Percentiles rank a stretch among this genome's conserved stretches.
Evolutionary conservation across 2,888 invertebrate genomes (phyloP).

Genomic region (Eulithis prunata): DNA sequence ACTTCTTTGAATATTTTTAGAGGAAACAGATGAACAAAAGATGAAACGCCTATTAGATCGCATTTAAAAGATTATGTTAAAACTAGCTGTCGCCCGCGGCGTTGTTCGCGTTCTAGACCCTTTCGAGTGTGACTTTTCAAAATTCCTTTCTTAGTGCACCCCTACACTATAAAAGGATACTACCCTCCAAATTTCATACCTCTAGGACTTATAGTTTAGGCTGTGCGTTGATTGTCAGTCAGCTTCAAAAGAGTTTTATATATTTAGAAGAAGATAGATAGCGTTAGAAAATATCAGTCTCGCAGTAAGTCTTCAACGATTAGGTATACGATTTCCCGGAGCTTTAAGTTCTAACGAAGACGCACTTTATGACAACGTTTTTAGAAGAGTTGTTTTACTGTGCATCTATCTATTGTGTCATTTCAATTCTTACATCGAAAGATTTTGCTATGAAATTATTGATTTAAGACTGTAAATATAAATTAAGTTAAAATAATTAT

Average conservation of each 20-base stretch:
- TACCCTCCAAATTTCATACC: no score
- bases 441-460: conserved; percentile 34
- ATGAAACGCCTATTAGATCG: neutral
- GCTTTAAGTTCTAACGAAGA: conserved; percentile 27
- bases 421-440: conserved; percentile 33
- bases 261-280: neutral
- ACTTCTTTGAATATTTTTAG: no score
- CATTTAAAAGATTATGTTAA: conserved; percentile 1
- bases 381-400: conserved; percentile 34
- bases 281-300: conserved; percentile 9
- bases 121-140: no score
- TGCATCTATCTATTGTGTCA: conserved; percentile 40
- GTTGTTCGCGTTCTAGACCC: no score
- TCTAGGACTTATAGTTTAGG: no score
- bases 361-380: conserved; percentile 34
- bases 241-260: no score
- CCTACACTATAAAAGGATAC: no score
- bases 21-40: neutral
- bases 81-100: neutral
- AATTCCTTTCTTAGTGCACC: no score
- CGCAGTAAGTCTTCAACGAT: conserved; percentile 17
- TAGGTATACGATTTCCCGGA: conserved; percentile 6
- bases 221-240: no score
- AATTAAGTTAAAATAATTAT: conserved; percentile 74
- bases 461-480: conserved; percentile 81